Percentiles rank a stretch among this genome's conserved stretches.
These are phyloP conservation scores for Acyrthosiphon pisum DNA, from an alignment of 1,140 invertebrate species.

Conservation along the genomic window DNA sequence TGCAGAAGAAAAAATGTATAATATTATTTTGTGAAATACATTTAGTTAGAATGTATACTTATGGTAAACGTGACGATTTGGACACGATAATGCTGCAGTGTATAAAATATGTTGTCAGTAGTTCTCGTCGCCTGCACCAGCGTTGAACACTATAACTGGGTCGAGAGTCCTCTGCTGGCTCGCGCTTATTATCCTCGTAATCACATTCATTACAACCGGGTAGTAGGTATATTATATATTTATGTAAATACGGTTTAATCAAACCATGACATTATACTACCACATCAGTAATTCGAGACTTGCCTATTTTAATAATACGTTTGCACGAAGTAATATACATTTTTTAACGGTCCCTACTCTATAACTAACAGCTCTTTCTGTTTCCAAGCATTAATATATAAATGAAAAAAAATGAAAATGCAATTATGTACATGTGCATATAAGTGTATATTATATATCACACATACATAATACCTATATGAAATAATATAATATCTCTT, in stretches of 20 bases:
- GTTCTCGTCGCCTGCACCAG: not conserved
- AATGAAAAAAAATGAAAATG: not conserved
- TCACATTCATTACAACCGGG: not conserved
- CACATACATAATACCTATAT: too few relatives aligned
- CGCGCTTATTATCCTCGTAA: not conserved
- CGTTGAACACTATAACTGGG: not conserved
- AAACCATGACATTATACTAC: not conserved
- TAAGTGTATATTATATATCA: too few relatives aligned
- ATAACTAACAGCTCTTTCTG: not conserved
- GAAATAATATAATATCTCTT: not conserved
- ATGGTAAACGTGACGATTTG: not conserved
- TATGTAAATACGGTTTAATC: not conserved
- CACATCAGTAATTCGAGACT: not conserved
- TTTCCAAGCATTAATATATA: not conserved
- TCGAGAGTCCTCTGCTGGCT: not conserved
- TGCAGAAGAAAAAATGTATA: not conserved
- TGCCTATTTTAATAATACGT: constrained; percentile 9
- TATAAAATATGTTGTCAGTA: not conserved
- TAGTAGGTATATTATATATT: not conserved
- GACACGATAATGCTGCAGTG: not conserved
- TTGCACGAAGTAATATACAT: not conserved
- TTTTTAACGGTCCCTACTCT: not conserved
- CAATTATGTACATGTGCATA: not conserved
- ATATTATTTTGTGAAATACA: not conserved
- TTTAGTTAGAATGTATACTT: not conserved